These are phyloP conservation scores for Mus musculus DNA, from an alignment of 2,113 vertebrate genomes.

Conservation along the genomic window GRCm39 chr5:147020001-147020500, in stretches of 20 bases:
- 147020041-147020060: no score
- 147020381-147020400: neutral
- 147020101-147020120: no score
- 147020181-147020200: no score
- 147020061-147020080: no score
- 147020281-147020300: neutral
- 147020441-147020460: neutral
- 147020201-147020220: conserved; percentile 28
- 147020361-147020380: neutral
- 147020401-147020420: neutral
- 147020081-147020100: no score
- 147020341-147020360: neutral
- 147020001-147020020: no score
- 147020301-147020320: neutral
- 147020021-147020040: no score
- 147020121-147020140: no score
- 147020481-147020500: neutral
- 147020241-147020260: neutral
- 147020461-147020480: neutral
- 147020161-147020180: no score
- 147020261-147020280: neutral
- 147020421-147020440: neutral
- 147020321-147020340: neutral
- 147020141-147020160: no score
- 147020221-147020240: conserved; percentile 29